Evolutionary conservation across 2,888 invertebrate genomes (phyloP), one percentile per base, ranked within the genome.

Genomic region (Platycnemis pennipes): DNA sequence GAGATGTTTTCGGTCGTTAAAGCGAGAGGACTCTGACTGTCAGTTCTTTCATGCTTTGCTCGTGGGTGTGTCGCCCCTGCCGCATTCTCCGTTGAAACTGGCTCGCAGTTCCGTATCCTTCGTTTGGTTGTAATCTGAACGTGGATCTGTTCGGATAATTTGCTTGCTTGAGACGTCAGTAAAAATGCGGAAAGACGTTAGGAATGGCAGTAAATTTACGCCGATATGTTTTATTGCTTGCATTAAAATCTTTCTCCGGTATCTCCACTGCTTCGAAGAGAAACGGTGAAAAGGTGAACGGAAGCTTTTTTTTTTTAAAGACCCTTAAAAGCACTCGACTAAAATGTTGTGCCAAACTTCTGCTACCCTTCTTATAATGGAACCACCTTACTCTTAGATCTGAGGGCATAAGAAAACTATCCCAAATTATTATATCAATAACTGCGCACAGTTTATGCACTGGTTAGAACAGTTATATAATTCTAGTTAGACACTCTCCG

Each of bases 81-180:
- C 31, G 11, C 31, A 77, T n/a, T 16, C 13, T 31, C 37, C 77
- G 77, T 37, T 13, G 77, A 37, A 77, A 77, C 77, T 1, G 77
- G 16, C 77, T 37, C 77, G 37, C 77, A 37, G 77, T 77, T 77
- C 37, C 37, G 77, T n/a, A 37, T 77, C 77, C 37, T 77, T 37
- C 77, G 37, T 77, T 77, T 77, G 31, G 77, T 37, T 77, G 77
- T 77, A 77, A 77, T 77, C 77, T 63, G 63, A 44, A 44, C 91
- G 56, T 44, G 91, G 53, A 89, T 69, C 63, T 91, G 56, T 42
- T 63, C 63, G 69, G 91, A 63, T 91, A 91, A 91, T 91, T 91
- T 63, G 56, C 63, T n/a, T 56, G 44, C 63, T 44, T 42, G 91
- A 91, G 91, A 91, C 69, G 56, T 91, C 45, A 63, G 63, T 63